Percentiles rank a stretch among this genome's conserved stretches.
Evolutionary conservation across 2,113 vertebrate species (phyloP).

Genomic region (Oreochromis spilurus): DNA sequence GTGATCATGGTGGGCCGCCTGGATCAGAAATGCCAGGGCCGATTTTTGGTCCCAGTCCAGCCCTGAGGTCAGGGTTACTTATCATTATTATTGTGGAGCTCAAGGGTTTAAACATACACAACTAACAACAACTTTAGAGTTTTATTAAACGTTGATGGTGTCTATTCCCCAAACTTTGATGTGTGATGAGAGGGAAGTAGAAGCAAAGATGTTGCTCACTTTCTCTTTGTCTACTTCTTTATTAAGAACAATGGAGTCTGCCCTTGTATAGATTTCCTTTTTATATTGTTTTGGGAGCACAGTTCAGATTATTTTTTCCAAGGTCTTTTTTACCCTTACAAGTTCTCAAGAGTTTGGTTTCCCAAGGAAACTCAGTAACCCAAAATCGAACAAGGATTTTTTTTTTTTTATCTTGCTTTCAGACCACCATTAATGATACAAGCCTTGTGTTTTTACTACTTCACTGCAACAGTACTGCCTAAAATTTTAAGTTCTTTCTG

Average conservation of each 20-base stretch:
- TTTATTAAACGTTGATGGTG: background rate
- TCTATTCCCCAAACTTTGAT: background rate
- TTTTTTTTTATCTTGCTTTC: background rate
- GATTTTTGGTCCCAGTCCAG: background rate
- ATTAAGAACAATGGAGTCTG: background rate
- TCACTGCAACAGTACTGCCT: background rate
- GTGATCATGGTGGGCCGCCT: background rate
- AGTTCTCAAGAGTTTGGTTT: background rate
- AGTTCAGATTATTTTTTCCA: background rate
- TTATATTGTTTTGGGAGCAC: background rate
- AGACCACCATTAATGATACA: background rate
- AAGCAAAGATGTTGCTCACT: background rate
- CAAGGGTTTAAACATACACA: background rate
- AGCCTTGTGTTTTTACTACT: background rate
- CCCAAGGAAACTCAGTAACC: background rate
- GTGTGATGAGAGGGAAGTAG: background rate
- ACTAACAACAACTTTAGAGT: background rate
- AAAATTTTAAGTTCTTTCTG: background rate
- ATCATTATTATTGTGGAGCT: background rate
- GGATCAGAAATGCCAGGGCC: background rate
- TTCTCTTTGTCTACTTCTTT: background rate
- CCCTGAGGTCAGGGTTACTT: background rate
- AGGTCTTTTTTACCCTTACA: background rate
- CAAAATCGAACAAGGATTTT: background rate
- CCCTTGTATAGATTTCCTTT: background rate